Evolutionary conservation across 2,888 invertebrate genomes (phyloP).

Genomic region (Noctua comes): DNA sequence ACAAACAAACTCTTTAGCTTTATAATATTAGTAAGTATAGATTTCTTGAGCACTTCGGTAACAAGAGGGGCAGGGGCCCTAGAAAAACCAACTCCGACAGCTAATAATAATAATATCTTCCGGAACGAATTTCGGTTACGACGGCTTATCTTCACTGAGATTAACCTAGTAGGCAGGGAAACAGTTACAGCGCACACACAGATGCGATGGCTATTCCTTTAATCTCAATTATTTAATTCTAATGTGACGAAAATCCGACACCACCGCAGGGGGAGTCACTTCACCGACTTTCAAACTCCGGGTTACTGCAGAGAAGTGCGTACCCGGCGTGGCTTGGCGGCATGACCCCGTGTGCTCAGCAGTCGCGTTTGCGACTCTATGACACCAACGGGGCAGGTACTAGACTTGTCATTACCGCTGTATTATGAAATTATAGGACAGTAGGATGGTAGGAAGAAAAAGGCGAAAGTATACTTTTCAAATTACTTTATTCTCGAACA

Average conservation of each 20-base stretch:
- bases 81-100: background rate
- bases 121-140: background rate
- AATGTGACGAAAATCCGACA: background rate
- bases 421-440: background rate
- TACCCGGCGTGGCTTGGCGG: background rate
- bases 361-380: background rate
- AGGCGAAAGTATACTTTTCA: constrained; percentile 60
- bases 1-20: no score
- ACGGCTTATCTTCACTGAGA: background rate
- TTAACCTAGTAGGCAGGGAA: background rate
- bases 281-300: background rate
- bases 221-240: no score
- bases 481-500: constrained; percentile 83
- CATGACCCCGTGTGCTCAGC: background rate
- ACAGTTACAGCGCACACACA: background rate
- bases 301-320: background rate
- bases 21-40: no score
- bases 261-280: background rate
- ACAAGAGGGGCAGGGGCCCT: background rate
- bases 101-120: background rate
- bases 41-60: background rate
- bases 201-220: background rate
- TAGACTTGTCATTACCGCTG: background rate
- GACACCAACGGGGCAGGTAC: background rate
- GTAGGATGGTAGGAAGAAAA: background rate